phyloP scores from a whole-genome alignment of 2,113 vertebrate genomes.

The Panurus biarmicus region DNA sequence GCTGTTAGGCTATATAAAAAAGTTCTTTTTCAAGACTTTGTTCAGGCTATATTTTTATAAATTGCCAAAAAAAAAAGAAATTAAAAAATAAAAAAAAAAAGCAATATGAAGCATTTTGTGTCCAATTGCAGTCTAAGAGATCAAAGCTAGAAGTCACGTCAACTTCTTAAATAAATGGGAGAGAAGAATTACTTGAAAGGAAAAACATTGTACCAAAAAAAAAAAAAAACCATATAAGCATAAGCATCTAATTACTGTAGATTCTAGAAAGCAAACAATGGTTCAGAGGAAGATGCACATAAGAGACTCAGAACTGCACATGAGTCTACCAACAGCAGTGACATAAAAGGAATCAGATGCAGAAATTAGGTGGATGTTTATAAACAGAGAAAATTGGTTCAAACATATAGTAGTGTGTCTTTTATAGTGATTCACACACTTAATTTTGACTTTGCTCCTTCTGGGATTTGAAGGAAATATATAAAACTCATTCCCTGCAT shows the following conservation, averaged over 20 bases:
- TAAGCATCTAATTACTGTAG: conserved; percentile 10
- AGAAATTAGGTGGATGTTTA: neutral
- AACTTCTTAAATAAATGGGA: neutral
- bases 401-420: neutral
- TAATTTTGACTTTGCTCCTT: neutral
- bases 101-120: neutral
- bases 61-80: neutral
- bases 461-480: neutral
- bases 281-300: neutral
- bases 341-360: neutral
- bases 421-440: neutral
- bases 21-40: neutral
- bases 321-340: neutral
- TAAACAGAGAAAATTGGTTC: neutral
- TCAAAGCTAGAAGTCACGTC: neutral
- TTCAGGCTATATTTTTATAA: neutral
- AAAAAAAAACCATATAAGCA: neutral
- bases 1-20: neutral
- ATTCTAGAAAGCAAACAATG: neutral
- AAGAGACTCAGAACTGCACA: neutral
- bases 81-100: neutral
- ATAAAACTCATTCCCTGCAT: neutral
- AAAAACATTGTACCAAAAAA: neutral
- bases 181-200: neutral
- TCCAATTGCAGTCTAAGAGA: neutral